Base-by-base conservation (phyloP, 2,888 invertebrate species). In the Erebia ligea region DNA sequence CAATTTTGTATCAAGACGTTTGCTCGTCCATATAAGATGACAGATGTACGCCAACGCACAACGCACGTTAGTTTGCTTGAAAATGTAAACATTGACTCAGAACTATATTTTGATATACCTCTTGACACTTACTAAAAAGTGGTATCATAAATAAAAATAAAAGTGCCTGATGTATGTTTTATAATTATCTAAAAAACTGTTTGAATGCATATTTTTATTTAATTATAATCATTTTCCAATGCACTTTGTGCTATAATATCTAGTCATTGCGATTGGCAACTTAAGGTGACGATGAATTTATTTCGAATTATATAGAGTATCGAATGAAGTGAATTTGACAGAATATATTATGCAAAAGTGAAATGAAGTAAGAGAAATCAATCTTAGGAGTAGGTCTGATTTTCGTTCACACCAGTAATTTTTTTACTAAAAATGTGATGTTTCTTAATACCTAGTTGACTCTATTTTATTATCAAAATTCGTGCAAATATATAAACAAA, bases 381-480 rank as follows among this genome's bases (percentile, higher is more conserved):
- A 58, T 25, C 1, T 52, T 10, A 34, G 25, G 4, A 25, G 25
- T 34, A 62, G 42, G 52, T 45, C 34, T n/a, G 13, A 58, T 34
- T 68, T 78, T 86, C 86, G 88, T 89, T 89, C 89, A 85, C 90
- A 89, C 86, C 86, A 82, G 82, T 75, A 66, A 66, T 70, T 77
- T 77, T 73, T 80, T 80, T 81, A 81, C 57, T 58, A 79, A 80
- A 82, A 86, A 88, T 91, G 89, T 91, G 91, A 91, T 91, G 85
- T 89, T 86, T 87, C 83, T 86, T 82, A 82, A 80, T 78, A 81
- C 83, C 83, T 87, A 87, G 86, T 86, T 86, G 84, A 88, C 86
- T 89, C 88, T 90, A 89, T 89, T 90, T 88, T 90, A 88, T 84
- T 88, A 86, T 84, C 85, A 86, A 85, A 80, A 86, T 86, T 87